Percentiles rank a stretch among this genome's conserved stretches.
Evolutionary conservation across 2,797 vertebrate genomes (phyloP).

Genomic region (Schizothorax lantsangensis): DNA sequence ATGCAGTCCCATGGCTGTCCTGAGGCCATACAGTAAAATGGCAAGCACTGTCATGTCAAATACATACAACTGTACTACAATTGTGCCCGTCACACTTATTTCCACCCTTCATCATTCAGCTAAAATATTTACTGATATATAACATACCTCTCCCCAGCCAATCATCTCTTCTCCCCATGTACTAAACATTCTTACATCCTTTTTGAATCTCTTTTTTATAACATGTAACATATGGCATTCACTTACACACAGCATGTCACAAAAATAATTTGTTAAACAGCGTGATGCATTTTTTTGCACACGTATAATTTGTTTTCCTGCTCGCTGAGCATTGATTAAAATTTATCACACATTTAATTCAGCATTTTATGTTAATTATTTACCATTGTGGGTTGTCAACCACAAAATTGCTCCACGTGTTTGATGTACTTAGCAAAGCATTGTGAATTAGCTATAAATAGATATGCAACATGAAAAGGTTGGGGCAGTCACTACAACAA

Average conservation of each 20-base stretch:
- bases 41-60: not conserved
- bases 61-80: not conserved
- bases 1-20: conserved; percentile 6
- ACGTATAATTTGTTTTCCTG: not conserved
- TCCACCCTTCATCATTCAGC: not conserved
- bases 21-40: not conserved
- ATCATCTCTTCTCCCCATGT: not conserved
- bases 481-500: not conserved
- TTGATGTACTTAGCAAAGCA: not conserved
- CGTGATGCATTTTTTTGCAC: not conserved
- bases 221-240: not conserved
- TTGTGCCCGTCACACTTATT: not conserved
- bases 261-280: not conserved
- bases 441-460: not conserved
- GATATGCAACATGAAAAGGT: not conserved
- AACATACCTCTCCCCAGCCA: no score
- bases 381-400: not conserved
- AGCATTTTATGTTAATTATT: not conserved
- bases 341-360: not conserved
- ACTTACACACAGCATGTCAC: not conserved
- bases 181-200: not conserved
- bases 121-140: not conserved
- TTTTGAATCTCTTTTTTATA: not conserved
- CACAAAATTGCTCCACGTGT: not conserved
- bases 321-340: not conserved